phyloP scores from a whole-genome alignment of 1,140 invertebrate species.

The Sitobion miscanthi region DNA sequence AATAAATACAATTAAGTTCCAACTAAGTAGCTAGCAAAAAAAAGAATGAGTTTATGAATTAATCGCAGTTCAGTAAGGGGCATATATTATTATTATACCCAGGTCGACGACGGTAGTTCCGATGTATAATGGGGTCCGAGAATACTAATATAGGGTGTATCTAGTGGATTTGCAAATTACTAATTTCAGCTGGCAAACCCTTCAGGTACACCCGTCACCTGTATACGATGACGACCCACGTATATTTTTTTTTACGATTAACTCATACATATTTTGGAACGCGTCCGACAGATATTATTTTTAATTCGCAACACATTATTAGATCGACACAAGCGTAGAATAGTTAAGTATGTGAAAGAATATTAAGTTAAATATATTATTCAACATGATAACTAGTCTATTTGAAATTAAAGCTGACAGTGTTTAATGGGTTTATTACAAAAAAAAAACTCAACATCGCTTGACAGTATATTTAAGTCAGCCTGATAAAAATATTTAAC shows the following conservation, averaged over 20 bases:
- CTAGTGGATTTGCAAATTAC: neutral
- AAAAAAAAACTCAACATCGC: too few relatives aligned
- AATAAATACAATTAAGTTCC: neutral
- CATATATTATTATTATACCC: neutral
- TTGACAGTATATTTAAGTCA: neutral
- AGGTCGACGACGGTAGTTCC: too few relatives aligned
- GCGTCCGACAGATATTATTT: neutral
- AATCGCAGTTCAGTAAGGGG: neutral
- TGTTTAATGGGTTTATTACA: neutral
- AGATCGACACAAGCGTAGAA: neutral
- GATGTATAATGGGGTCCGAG: too few relatives aligned
- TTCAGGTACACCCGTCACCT: neutral
- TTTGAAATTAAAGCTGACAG: neutral
- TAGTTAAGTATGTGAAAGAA: neutral
- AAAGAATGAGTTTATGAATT: too few relatives aligned
- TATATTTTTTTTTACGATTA: neutral
- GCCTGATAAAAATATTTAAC: neutral
- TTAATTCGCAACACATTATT: neutral
- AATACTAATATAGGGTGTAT: neutral
- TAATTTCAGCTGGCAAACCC: neutral
- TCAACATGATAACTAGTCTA: neutral
- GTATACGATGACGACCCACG: neutral
- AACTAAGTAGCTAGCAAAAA: neutral
- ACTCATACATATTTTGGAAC: neutral
- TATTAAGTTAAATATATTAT: neutral